phyloP scores from a whole-genome alignment of 2,113 vertebrate species.

The Gobiocypris rarus region DNA sequence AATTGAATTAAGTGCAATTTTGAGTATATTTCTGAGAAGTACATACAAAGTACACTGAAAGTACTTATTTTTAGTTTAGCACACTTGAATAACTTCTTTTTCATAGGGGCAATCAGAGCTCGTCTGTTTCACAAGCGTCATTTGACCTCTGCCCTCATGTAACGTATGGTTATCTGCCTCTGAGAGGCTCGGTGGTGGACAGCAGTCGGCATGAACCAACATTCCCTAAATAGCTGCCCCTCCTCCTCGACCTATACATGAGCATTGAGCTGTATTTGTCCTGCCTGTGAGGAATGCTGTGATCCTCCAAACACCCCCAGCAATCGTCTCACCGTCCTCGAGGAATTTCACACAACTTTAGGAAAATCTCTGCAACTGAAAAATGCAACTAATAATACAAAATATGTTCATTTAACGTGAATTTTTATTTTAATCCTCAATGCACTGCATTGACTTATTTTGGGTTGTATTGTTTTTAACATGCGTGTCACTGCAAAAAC shows the following conservation, averaged over 20 bases:
- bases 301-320: not conserved
- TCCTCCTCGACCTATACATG: not conserved
- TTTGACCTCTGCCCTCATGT: not conserved
- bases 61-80: too few relatives aligned
- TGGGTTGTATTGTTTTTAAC: too few relatives aligned
- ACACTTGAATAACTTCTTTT: too few relatives aligned
- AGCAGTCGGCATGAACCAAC: not conserved
- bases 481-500: too few relatives aligned
- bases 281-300: not conserved
- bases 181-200: not conserved
- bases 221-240: not conserved
- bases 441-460: too few relatives aligned
- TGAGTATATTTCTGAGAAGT: too few relatives aligned
- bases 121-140: not conserved
- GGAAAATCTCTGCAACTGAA: not conserved
- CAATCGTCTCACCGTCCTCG: not conserved
- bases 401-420: too few relatives aligned
- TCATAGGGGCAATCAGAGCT: not conserved
- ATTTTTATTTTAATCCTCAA: too few relatives aligned
- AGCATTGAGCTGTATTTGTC: not conserved
- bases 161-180: slow-evolving; percentile 3
- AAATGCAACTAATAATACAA: too few relatives aligned
- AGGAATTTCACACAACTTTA: not conserved
- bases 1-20: too few relatives aligned
- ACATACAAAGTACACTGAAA: too few relatives aligned